Base-by-base conservation (phyloP, 2,797 vertebrate genomes). In the Centropyge bicolor region DNA sequence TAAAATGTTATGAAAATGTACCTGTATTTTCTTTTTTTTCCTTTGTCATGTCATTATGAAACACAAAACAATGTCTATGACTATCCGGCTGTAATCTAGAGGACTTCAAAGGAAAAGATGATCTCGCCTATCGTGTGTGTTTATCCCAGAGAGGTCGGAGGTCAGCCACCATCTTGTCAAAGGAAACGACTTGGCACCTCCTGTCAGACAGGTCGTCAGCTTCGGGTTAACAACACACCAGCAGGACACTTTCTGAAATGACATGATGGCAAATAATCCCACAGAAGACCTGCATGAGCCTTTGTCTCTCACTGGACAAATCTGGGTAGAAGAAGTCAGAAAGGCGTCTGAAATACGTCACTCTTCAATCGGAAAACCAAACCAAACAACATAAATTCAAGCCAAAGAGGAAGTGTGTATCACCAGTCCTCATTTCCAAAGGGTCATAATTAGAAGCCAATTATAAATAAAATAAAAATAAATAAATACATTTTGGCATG, bases 181-280 rank as follows among this genome's bases (percentile, higher is more conserved):
- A 51, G 49, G 38, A 52, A 80, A 67, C 6, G 0, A 31, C 71
- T 46, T 0, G 0, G 38, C 6, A 3, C 27, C 40, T 67, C 43
- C 67, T 19, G 55, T 84, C 64, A 83, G 51, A 73, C 27, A 68
- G 36, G 48, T 48, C 66, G 4, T 61, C 17, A 12, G 17, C 20
- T 66, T 38, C 16, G 43, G 38, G 41, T 79, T 59, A 38, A 68
- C 72, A 38, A 27, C 46, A 46, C 27, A 43, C 63, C 66, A 52
- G 75, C 59, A 55, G 40, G 24, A 36, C 1, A 2, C 22, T 66
- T 56, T n/a, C 45, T 19, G 6, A 69, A 63, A 83, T 3, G 20
- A 84, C 81, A 79, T 48, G 64, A 31, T 31, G 27, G 27, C 27
- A 31, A 31, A 73, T 81, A 78, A 86, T 54, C 67, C 9, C 38